Percentiles rank a stretch among this genome's conserved stretches.
Evolutionary conservation across 1,140 invertebrate species (phyloP).

Genomic region (Musca vetustissima): DNA sequence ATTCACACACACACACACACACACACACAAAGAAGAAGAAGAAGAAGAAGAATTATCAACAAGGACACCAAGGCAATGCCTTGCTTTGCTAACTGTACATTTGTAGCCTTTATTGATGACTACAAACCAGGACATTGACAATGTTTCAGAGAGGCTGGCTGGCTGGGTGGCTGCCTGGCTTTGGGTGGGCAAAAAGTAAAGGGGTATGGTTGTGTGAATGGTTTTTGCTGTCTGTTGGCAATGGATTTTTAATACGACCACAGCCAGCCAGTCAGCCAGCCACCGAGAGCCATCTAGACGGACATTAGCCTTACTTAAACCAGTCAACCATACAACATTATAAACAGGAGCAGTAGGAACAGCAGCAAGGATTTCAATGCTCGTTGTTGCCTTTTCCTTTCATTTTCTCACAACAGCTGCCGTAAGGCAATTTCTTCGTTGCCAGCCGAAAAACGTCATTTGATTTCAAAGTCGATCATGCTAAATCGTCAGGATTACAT

Average conservation of each 20-base stretch:
- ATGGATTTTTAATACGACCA: constrained; percentile 24
- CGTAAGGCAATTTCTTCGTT: not conserved
- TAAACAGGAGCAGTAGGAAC: not conserved
- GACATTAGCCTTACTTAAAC: constrained; percentile 3
- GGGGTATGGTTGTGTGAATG: not conserved
- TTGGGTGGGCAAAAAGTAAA: not conserved
- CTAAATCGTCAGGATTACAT: constrained; percentile 33
- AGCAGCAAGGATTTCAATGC: not conserved
- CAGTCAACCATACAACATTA: constrained; percentile 1
- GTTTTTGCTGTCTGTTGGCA: constrained; percentile 1
- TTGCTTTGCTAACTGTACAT: no score
- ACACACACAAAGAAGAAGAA: constrained; percentile 21
- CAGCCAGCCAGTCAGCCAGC: constrained; percentile 4
- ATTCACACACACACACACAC: no score
- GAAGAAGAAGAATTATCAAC: constrained; percentile 28
- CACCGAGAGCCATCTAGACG: not conserved
- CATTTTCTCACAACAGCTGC: not conserved
- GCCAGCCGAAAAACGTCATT: not conserved
- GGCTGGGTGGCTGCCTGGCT: no score
- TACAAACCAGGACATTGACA: constrained; percentile 20
- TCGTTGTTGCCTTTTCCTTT: not conserved
- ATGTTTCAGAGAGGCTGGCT: not conserved
- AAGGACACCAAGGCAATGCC: not conserved
- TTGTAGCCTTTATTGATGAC: constrained; percentile 8
- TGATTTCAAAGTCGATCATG: constrained; percentile 31